phyloP scores from a whole-genome alignment of 64 coral and sea anemone species.

The Cladopsammia gracilis region DNA sequence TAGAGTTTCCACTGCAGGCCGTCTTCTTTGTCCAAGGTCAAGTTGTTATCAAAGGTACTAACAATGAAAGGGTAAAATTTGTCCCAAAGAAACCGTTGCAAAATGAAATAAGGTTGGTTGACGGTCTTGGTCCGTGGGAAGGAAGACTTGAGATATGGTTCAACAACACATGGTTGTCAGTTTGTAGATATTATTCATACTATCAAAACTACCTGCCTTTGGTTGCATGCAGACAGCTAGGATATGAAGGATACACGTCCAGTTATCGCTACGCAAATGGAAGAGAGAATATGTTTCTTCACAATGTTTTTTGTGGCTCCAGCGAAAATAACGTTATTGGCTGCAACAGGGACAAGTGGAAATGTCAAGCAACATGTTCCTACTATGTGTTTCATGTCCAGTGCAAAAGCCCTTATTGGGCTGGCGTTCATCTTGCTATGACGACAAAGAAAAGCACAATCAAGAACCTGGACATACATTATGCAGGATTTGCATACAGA shows the following conservation, averaged over 20 bases:
- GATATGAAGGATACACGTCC: conserved; percentile 11
- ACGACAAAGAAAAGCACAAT: conserved; percentile 48
- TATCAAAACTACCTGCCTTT: conserved; percentile 7
- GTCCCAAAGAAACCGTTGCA: conserved; percentile 11
- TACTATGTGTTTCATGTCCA: conserved; percentile 24
- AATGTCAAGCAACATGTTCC: conserved; percentile 28
- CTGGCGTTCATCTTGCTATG: conserved; percentile 63
- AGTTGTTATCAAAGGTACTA: conserved; percentile 49
- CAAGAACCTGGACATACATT: conserved; percentile 62
- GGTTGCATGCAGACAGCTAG: conserved; percentile 71
- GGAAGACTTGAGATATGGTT: conserved; percentile 56
- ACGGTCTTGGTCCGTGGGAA: conserved; percentile 79
- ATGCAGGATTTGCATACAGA: conserved; percentile 78
- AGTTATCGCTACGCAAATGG: background rate
- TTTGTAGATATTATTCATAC: conserved; percentile 7
- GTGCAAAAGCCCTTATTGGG: conserved; percentile 68
- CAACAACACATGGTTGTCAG: conserved; percentile 67
- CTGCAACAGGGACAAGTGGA: conserved; percentile 48
- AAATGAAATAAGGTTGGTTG: conserved; percentile 54
- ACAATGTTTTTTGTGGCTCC: conserved; percentile 45
- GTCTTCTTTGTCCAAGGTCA: conserved; percentile 81
- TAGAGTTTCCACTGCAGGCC: conserved; percentile 63
- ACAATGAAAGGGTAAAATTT: conserved; percentile 66
- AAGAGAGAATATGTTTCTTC: conserved; percentile 61
- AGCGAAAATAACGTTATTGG: conserved; percentile 38